Conservation (phyloP, 2,888 invertebrate species). For the Pharmacophagus antenor region DNA sequence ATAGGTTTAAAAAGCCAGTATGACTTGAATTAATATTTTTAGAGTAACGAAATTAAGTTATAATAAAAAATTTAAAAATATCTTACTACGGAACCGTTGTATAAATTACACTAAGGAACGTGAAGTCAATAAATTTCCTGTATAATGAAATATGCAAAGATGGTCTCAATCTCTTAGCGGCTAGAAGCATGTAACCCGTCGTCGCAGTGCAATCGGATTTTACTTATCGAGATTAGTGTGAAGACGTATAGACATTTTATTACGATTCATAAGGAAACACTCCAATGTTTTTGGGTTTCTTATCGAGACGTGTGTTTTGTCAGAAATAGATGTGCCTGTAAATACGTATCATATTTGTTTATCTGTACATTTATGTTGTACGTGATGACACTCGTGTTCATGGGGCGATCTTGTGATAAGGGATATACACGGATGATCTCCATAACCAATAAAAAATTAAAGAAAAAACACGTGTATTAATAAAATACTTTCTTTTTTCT, state of each 20-base stretch:
- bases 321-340: neutral
- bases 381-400: too few relatives aligned
- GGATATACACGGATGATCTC: neutral
- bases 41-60: too few relatives aligned
- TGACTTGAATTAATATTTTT: too few relatives aligned
- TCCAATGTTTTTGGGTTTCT: conserved; percentile 12
- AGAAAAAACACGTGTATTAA: too few relatives aligned
- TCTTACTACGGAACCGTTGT: neutral
- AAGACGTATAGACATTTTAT: conserved; percentile 3
- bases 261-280: neutral
- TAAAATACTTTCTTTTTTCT: too few relatives aligned
- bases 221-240: conserved; percentile 16
- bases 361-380: neutral
- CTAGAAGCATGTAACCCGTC: conserved; percentile 7
- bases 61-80: too few relatives aligned
- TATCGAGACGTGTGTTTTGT: conserved; percentile 2
- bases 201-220: neutral
- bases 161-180: neutral
- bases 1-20: too few relatives aligned
- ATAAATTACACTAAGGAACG: neutral
- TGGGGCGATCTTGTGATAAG: neutral
- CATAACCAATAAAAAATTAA: neutral
- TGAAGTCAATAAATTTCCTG: conserved; percentile 16
- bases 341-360: neutral
- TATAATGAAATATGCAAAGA: conserved; percentile 21